These are phyloP conservation scores for Drosophila limbata DNA, from an alignment of 2,888 invertebrate species.

Conservation along the genomic window DNA sequence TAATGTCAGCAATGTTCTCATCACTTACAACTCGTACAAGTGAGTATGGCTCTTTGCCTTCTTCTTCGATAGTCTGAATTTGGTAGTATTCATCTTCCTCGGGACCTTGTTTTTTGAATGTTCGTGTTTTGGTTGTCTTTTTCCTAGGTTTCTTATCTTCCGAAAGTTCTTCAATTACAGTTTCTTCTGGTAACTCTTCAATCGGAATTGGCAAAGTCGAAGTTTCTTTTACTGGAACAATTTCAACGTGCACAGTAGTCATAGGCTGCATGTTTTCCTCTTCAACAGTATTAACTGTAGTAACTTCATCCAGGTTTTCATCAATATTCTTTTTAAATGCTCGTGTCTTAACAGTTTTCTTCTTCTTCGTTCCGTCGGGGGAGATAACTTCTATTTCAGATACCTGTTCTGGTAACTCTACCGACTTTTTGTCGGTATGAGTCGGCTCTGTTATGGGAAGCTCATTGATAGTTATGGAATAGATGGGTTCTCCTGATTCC, in stretches of 20 bases:
- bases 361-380: conserved; percentile 82
- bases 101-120: conserved; percentile 85
- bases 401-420: conserved; percentile 84
- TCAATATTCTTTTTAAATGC: conserved; percentile 84
- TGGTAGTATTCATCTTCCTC: conserved; percentile 85
- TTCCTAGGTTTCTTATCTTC: conserved; percentile 82
- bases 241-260: conserved; percentile 80
- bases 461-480: conserved; percentile 75
- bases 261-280: conserved; percentile 80
- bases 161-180: conserved; percentile 79
- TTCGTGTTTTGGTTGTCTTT: conserved; percentile 85
- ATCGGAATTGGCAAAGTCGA: conserved; percentile 72
- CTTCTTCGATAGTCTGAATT: conserved; percentile 86
- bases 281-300: conserved; percentile 84
- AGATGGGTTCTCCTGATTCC: conserved; percentile 84
- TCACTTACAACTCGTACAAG: conserved; percentile 85
- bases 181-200: conserved; percentile 83
- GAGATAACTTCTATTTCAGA: conserved; percentile 77
- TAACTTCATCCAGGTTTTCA: conserved; percentile 84
- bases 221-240: conserved; percentile 76
- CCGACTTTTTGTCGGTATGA: conserved; percentile 53
- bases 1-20: conserved; percentile 82
- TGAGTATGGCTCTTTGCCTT: conserved; percentile 85
- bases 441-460: conserved; percentile 54
- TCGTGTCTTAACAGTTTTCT: conserved; percentile 82